A percentile compares a stretch with the other conserved stretches of the same genome.
Evolutionary conservation across 2,797 vertebrate genomes (phyloP).

Genomic region (Centropyge bicolor): DNA sequence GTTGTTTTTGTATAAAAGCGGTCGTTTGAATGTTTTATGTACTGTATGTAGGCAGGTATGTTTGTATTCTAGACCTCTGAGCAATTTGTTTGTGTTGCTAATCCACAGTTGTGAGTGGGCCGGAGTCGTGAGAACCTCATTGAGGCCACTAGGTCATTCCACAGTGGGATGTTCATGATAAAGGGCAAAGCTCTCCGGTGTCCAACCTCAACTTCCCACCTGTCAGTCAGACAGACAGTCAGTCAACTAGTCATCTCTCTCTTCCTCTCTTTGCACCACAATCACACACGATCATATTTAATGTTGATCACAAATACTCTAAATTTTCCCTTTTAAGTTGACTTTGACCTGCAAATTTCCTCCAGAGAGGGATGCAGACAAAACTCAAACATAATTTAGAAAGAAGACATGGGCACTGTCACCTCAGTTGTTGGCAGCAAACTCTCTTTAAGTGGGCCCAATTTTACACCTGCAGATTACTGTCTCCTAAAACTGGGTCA

Average conservation of each 20-base stretch:
- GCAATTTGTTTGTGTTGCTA: conserved; percentile 2
- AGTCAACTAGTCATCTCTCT: neutral
- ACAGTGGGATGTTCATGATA: conserved; percentile 4
- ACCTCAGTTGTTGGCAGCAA: neutral
- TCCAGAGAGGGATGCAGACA: neutral
- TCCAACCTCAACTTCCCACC: neutral
- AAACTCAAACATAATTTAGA: neutral
- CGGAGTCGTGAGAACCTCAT: conserved; percentile 36
- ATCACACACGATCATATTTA: neutral
- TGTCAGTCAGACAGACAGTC: conserved; percentile 3
- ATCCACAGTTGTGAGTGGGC: conserved; percentile 30
- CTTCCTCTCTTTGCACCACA: neutral
- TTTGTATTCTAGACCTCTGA: conserved; percentile 18
- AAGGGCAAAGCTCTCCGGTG: neutral
- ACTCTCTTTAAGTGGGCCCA: neutral
- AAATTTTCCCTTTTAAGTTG: too few relatives aligned
- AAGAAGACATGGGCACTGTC: neutral
- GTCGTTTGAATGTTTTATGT: neutral
- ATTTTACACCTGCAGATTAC: neutral
- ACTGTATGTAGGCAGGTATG: conserved; percentile 14
- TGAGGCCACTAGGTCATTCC: neutral
- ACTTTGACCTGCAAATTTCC: too few relatives aligned
- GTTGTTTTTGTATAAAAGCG: neutral
- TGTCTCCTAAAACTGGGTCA: neutral
- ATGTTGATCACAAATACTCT: too few relatives aligned